phyloP scores from a whole-genome alignment of 1,140 invertebrate species.

The Oncopodura yosiiana region DNA sequence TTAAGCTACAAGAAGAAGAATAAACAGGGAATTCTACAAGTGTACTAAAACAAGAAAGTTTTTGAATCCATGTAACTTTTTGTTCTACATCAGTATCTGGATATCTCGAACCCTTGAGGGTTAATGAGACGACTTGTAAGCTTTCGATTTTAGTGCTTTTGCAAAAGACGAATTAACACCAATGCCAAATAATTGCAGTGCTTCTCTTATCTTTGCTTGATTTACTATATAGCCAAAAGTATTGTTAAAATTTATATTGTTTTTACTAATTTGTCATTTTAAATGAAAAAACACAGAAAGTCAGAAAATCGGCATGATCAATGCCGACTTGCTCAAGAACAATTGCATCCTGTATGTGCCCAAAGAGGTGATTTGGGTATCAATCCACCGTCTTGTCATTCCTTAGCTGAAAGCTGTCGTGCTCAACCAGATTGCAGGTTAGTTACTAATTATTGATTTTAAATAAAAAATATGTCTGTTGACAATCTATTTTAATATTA shows the following conservation, averaged over 20 bases:
- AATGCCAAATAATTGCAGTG: no score
- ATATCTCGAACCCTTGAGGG: no score
- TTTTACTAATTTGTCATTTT: conserved; percentile 11
- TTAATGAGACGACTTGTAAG: no score
- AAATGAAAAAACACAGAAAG: conserved; percentile 50
- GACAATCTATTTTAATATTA: conserved; percentile 3
- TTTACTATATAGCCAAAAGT: neutral
- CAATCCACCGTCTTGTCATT: conserved; percentile 66
- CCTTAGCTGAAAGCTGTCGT: conserved; percentile 64
- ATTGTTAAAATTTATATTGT: neutral
- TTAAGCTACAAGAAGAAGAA: no score
- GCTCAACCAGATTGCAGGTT: conserved; percentile 50
- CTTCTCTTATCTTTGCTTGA: no score
- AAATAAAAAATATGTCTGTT: neutral
- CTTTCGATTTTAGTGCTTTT: no score
- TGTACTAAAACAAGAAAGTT: no score
- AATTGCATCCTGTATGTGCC: conserved; percentile 74
- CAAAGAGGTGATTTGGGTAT: conserved; percentile 59
- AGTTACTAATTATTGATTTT: conserved; percentile 6
- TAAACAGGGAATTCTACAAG: no score
- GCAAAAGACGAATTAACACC: no score
- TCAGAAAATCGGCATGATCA: conserved; percentile 67
- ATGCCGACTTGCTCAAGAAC: conserved; percentile 75
- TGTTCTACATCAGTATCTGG: no score
- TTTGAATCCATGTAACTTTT: no score